These are phyloP conservation scores for Rhyacichthys aspro DNA, from an alignment of 2,797 vertebrate species.

Conservation along the genomic window DNA sequence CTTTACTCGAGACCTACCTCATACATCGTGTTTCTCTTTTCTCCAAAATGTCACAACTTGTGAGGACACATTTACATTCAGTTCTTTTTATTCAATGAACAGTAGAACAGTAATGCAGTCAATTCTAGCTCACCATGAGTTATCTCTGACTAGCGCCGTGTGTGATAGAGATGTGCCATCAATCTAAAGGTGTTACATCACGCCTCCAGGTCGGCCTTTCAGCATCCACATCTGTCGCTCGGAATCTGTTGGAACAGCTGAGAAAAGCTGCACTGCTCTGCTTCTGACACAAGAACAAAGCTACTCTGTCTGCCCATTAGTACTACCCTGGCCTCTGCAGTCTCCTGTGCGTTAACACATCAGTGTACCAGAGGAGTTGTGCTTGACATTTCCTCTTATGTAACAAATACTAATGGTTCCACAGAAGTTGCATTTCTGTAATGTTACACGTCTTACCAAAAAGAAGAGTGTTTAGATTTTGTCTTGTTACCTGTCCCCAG, in stretches of 20 bases:
- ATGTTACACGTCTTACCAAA: conserved; percentile 9
- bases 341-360: neutral
- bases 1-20: conserved; percentile 12
- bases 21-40: neutral
- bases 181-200: conserved; percentile 45
- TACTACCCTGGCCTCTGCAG: neutral
- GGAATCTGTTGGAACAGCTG: conserved; percentile 43
- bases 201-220: conserved; percentile 28
- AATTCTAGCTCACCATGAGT: conserved; percentile 13
- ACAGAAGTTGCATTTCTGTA: too few species aligned
- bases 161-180: conserved; percentile 37
- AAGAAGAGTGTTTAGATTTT: conserved; percentile 24
- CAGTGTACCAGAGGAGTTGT: too few species aligned
- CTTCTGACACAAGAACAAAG: neutral
- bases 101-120: neutral
- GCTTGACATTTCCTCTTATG: conserved; percentile 11
- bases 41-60: neutral
- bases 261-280: conserved; percentile 32
- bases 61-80: too few species aligned
- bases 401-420: too few species aligned
- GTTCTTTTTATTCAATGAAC: too few species aligned
- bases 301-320: too few species aligned
- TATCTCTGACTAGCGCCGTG: conserved; percentile 7
- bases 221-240: conserved; percentile 33
- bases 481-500: conserved; percentile 25